A percentile compares a stretch with the other conserved stretches of the same genome.
These are phyloP conservation scores for Aradophagus sp. DNA, from an alignment of 1,140 invertebrate genomes.

Conservation along the genomic window DNA sequence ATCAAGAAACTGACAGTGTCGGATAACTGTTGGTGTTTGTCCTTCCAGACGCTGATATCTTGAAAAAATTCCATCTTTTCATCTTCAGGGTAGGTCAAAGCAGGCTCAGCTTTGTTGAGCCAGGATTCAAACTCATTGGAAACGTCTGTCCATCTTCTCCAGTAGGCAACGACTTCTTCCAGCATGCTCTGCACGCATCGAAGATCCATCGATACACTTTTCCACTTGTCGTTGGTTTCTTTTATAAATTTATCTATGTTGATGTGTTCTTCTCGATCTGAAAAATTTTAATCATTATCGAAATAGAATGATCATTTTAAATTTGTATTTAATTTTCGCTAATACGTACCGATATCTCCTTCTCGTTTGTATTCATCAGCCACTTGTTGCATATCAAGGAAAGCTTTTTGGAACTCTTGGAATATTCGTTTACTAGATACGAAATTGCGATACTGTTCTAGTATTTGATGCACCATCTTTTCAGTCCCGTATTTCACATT, in stretches of 20 bases:
- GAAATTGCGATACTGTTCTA: slow-evolving; percentile 93
- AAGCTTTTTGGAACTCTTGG: slow-evolving; percentile 95
- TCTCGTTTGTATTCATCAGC: slow-evolving; percentile 93
- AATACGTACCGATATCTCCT: slow-evolving; percentile 81
- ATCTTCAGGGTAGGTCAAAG: slow-evolving; percentile 85
- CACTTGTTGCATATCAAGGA: slow-evolving; percentile 92
- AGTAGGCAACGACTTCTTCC: slow-evolving; percentile 91
- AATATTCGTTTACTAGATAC: slow-evolving; percentile 93
- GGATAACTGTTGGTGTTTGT: slow-evolving; percentile 87
- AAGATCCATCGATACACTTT: slow-evolving; percentile 90
- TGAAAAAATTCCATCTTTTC: slow-evolving; percentile 92
- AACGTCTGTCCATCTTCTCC: slow-evolving; percentile 87
- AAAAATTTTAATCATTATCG: slow-evolving; percentile 34
- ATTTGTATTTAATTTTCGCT: neutral
- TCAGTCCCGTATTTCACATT: slow-evolving; percentile 90
- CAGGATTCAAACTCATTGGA: slow-evolving; percentile 86
- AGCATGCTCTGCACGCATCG: slow-evolving; percentile 91
- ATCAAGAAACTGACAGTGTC: slow-evolving; percentile 92
- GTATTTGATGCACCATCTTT: slow-evolving; percentile 86
- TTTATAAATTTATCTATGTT: slow-evolving; percentile 89
- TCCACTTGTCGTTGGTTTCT: slow-evolving; percentile 91
- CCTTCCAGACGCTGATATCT: slow-evolving; percentile 91
- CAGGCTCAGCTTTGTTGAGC: slow-evolving; percentile 86
- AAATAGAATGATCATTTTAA: neutral
- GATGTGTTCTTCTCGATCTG: slow-evolving; percentile 83